These are phyloP conservation scores for Drosophila dives DNA, from an alignment of 2,888 invertebrate genomes.

Conservation along the genomic window DNA sequence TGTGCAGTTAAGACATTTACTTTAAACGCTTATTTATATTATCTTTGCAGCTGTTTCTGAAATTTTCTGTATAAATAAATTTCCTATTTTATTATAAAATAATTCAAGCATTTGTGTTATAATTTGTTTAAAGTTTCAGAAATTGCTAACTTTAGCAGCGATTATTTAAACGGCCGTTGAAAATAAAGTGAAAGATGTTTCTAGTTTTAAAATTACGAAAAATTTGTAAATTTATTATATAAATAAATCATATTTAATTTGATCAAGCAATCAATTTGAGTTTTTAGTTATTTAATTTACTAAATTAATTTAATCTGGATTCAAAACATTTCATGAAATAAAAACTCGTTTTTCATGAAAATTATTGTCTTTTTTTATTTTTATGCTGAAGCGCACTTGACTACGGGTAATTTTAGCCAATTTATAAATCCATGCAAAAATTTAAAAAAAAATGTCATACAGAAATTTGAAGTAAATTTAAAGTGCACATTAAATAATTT, in stretches of 20 bases:
- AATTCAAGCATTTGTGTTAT: background rate
- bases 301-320: background rate
- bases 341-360: too few species aligned
- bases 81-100: background rate
- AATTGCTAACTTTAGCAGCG: background rate
- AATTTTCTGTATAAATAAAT: background rate
- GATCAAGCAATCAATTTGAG: background rate
- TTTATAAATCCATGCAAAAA: too few species aligned
- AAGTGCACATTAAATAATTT: background rate
- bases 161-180: background rate
- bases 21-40: conserved; percentile 2
- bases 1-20: conserved; percentile 25
- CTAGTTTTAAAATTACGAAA: background rate
- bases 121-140: background rate
- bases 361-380: too few species aligned
- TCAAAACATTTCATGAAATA: too few species aligned
- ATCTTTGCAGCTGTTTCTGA: background rate
- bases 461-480: background rate
- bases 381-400: too few species aligned
- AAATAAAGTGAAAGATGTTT: background rate
- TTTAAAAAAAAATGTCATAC: background rate
- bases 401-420: too few species aligned
- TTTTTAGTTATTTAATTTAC: background rate
- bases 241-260: background rate
- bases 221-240: background rate